These are phyloP conservation scores for Dinocampus coccinellae DNA, from an alignment of 2,888 invertebrate species.

Conservation along the genomic window DNA sequence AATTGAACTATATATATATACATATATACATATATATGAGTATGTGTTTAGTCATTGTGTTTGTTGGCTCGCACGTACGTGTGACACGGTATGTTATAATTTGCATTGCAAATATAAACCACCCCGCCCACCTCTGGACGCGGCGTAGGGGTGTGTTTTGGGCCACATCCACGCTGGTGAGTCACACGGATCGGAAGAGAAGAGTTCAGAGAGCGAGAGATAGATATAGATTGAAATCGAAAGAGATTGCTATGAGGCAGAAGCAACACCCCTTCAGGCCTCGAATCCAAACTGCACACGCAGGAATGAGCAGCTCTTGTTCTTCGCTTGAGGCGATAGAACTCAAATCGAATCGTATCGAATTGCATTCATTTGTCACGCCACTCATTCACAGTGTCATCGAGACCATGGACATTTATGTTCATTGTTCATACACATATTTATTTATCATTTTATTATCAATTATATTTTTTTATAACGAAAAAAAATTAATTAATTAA, in stretches of 20 bases:
- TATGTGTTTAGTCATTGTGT: slow-evolving; percentile 30
- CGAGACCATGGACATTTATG: slow-evolving; percentile 11
- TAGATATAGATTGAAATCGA: slow-evolving; percentile 33
- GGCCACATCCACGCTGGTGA: slow-evolving; percentile 40
- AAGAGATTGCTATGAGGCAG: slow-evolving; percentile 16
- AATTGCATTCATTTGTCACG: slow-evolving; percentile 44
- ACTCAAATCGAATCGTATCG: slow-evolving; percentile 47
- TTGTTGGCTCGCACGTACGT: slow-evolving; percentile 39
- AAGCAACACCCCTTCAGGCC: slow-evolving; percentile 34
- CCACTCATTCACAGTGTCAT: slow-evolving; percentile 40
- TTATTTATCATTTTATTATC: slow-evolving; percentile 45
- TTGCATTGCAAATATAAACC: slow-evolving; percentile 66
- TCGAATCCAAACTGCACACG: slow-evolving; percentile 39
- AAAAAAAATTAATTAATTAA: no score
- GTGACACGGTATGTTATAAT: slow-evolving; percentile 61
- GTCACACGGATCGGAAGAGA: slow-evolving; percentile 39
- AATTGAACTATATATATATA: background rate
- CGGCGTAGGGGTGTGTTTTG: slow-evolving; percentile 45
- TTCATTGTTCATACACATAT: background rate
- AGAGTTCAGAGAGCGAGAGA: slow-evolving; percentile 24
- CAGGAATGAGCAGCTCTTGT: slow-evolving; percentile 43
- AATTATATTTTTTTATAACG: slow-evolving; percentile 51
- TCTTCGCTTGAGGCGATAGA: slow-evolving; percentile 46
- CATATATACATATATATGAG: background rate
- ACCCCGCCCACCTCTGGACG: slow-evolving; percentile 46